Evolutionary conservation across 2,888 invertebrate species (phyloP), one percentile per base, ranked within the genome.

Genomic region (Perdita meconis): DNA sequence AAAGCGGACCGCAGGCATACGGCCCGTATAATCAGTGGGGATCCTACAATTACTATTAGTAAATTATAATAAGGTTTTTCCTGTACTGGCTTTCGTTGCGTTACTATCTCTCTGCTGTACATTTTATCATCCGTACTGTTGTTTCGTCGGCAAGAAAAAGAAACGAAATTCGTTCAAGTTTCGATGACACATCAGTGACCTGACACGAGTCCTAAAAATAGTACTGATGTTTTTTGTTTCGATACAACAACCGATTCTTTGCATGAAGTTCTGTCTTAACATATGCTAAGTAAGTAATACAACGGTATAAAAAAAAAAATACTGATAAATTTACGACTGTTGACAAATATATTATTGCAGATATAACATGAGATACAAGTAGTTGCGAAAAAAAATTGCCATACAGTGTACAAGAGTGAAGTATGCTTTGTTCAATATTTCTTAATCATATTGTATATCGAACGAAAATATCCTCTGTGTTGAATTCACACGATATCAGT

Each of bases 21-120:
- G 92, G 91, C n/a, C 90, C 92, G 2, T 92, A 92, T 71, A 92
- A 92, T 81, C 92, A 92, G 59, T 92, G 92, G 92, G 92, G 92
- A 72, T 92, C 92, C 26, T 92, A 92, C 73, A 92, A 92, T 76
- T 92, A 92, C 63, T 92, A 92, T 67, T 92, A 92, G 87, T 69
- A 26, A 30, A 65, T 16, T 56, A 64, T 55, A n/a, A 55, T 34
- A 36, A 73, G 67, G 55, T 50, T 71, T 22, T 56, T 59, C 42
- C 30, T 57, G 57, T 65, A 73, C 26, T 66, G 44, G 70, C 60
- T 77, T 77, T 72, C 74, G 50, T 68, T 81, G 57, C 68, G 69
- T 80, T 79, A 77, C 57, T 71, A 72, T 81, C 60, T 81, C 60
- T 81, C 70, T 65, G 78, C 53, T 82, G 82, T 84, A 82, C 81